Evolutionary conservation across 2,888 invertebrate genomes (phyloP).

Genomic region (Dioctria linearis): DNA sequence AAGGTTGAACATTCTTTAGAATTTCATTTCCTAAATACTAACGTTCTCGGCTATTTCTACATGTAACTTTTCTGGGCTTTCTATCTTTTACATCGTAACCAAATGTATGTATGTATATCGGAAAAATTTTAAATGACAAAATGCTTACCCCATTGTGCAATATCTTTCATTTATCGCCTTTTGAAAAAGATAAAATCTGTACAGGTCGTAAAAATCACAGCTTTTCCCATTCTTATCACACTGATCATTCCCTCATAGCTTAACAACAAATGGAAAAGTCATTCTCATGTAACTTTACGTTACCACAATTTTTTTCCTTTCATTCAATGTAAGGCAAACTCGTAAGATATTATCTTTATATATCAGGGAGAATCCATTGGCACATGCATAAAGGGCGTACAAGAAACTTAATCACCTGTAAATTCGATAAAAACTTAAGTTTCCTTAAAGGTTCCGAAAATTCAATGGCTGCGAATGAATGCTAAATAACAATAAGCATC

Average conservation of each 20-base stretch:
- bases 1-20: too few species aligned
- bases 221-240: too few species aligned
- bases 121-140: too few species aligned
- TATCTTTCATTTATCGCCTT: conserved; percentile 21
- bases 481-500: too few species aligned
- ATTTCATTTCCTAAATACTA: too few species aligned
- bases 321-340: background rate
- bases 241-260: too few species aligned
- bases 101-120: too few species aligned
- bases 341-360: background rate
- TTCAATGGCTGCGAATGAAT: too few species aligned
- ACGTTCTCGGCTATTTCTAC: too few species aligned
- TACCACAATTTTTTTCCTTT: background rate
- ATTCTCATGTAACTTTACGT: conserved; percentile 38
- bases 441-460: background rate
- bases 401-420: conserved; percentile 33
- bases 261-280: conserved; percentile 28
- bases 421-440: conserved; percentile 34
- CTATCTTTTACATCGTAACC: too few species aligned
- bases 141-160: background rate
- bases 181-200: conserved; percentile 12
- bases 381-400: background rate
- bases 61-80: too few species aligned
- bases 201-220: background rate
- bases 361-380: background rate